These are phyloP conservation scores for Mastigias papua DNA, from an alignment of 30 jellyfish, hydroid and myxozoan genomes.

Conservation along the genomic window DNA sequence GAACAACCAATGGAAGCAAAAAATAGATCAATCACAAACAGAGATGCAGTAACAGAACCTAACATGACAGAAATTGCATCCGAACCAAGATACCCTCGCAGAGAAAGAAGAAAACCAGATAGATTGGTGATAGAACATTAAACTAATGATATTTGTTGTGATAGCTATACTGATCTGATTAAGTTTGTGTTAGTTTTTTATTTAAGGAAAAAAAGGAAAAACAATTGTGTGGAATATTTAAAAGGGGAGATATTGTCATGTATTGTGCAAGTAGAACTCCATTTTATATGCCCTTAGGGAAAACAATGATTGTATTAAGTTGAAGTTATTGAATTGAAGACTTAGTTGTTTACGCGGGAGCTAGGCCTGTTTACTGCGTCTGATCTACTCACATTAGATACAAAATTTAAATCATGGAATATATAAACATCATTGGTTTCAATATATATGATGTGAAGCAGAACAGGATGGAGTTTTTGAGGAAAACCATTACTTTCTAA, in stretches of 20 bases:
- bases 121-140: conserved; percentile 19
- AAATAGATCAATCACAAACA: neutral
- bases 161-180: neutral
- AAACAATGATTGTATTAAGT: conserved; percentile 21
- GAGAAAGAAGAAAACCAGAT: conserved; percentile 47
- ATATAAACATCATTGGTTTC: too few relatives aligned
- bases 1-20: neutral
- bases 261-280: neutral
- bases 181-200: neutral
- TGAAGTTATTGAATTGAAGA: conserved; percentile 14
- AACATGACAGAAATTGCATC: conserved; percentile 41
- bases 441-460: too few relatives aligned
- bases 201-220: neutral
- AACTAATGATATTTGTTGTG: neutral
- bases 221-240: neutral
- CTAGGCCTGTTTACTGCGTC: neutral
- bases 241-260: neutral
- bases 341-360: neutral
- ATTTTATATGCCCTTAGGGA: conserved; percentile 20
- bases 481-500: too few relatives aligned
- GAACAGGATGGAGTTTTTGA: too few relatives aligned
- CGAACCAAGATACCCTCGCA: conserved; percentile 19
- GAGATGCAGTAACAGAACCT: neutral
- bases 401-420: too few relatives aligned
- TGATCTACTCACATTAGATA: too few relatives aligned